Evolutionary conservation across 2,888 invertebrate genomes (phyloP), one percentile per base, ranked within the genome.

Genomic region (Phalera bucephala): DNA sequence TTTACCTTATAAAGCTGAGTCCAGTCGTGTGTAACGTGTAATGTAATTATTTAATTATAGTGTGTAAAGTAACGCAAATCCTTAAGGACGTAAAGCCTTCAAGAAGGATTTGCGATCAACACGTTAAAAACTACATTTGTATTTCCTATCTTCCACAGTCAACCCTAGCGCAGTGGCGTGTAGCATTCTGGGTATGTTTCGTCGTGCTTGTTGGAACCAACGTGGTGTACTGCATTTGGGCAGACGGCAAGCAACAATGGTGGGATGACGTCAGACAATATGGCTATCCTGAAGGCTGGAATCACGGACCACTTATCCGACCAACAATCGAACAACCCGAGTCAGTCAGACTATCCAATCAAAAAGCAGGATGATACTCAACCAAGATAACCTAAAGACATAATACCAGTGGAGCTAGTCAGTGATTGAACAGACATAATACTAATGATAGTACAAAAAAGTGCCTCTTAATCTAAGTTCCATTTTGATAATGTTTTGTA

Each of bases 141-240:
- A n/a, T n/a, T n/a, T n/a, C n/a, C n/a, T n/a, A n/a, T n/a, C n/a
- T n/a, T n/a, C 6, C 71, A 17, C 52, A 85, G 85, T 85, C 85
- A 39, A 82, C 85, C 0, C 30, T 85, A 35, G 73, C 61, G 1
- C 80, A 85, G 49, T 85, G 85, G 95, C 84, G 93, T 17, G 66
- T 90, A 0, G 94, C 95, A 0, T 95, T 95, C 68, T 94, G 94
- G 93, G 93, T 95, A 15, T 92, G 94, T 20, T 91, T 94, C 36
- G 91, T 69, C 0, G 92, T 94, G 1, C 87, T 94, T 34, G 71
- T 92, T 0, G 73, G 91, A 0, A 93, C 94, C 0, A 94, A 93
- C 64, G 51, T 93, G 0, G 79, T 94, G 1, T 95, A 93, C 73
- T 76, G 92, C 17, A 60, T 93, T 22, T 93, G 91, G 76, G 94